A percentile compares a stretch with the other conserved stretches of the same genome.
Evolutionary conservation across 2,888 invertebrate genomes (phyloP).

Genomic region (Griposia aprilina): DNA sequence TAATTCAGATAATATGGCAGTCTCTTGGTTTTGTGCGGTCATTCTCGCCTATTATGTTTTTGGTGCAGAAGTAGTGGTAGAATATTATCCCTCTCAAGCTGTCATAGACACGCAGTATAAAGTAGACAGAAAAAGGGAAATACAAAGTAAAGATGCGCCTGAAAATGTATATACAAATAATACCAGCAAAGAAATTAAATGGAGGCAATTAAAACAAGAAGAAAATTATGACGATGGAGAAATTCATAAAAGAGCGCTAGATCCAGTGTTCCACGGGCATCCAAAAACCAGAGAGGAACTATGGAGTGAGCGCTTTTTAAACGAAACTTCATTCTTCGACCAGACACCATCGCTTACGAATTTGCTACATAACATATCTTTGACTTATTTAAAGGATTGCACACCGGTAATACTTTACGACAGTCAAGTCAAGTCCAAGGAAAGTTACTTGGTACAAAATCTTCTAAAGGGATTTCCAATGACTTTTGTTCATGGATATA

Average conservation of each 20-base stretch:
- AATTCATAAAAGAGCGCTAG: constrained; percentile 80
- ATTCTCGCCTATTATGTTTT: constrained; percentile 45
- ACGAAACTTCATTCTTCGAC: constrained; percentile 80
- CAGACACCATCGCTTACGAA: constrained; percentile 91
- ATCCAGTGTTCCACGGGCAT: constrained; percentile 90
- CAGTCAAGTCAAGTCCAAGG: constrained; percentile 88
- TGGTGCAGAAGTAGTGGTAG: constrained; percentile 72
- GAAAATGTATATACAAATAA: constrained; percentile 6
- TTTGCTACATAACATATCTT: constrained; percentile 91
- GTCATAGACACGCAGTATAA: constrained; percentile 50
- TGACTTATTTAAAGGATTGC: constrained; percentile 91
- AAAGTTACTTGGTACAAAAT: constrained; percentile 90
- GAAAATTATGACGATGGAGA: constrained; percentile 32
- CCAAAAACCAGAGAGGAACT: constrained; percentile 91
- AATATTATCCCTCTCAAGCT: constrained; percentile 81
- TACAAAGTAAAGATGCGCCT: constrained; percentile 31
- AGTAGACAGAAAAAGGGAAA: constrained; percentile 51
- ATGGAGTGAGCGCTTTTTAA: constrained; percentile 88
- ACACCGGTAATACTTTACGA: constrained; percentile 93
- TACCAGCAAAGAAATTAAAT: constrained; percentile 14
- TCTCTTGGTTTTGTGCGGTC: constrained; percentile 34
- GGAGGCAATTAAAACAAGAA: constrained; percentile 43
- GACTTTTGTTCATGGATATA: constrained; percentile 91
- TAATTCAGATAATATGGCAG: constrained; percentile 49
- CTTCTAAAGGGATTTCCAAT: constrained; percentile 90